phyloP scores from a whole-genome alignment of 2,888 invertebrate genomes.

The Busseola fusca region DNA sequence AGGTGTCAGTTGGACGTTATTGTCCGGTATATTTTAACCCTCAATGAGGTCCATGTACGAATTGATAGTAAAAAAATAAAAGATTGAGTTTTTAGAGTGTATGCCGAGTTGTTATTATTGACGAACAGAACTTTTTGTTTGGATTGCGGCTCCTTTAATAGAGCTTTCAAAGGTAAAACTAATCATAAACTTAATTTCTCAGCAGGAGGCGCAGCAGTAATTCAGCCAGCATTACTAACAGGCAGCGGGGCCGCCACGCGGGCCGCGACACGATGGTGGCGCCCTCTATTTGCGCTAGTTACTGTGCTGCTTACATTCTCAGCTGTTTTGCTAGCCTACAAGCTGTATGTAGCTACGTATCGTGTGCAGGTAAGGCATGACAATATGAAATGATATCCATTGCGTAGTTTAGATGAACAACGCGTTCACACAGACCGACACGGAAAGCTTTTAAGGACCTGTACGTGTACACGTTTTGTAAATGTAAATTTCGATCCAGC shows the following conservation, averaged over 20 bases:
- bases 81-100: not conserved
- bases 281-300: slow-evolving; percentile 56
- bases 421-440: not conserved
- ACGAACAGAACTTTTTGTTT: not conserved
- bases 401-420: not conserved
- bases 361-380: slow-evolving; percentile 64
- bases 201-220: slow-evolving; percentile 76
- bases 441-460: too few species aligned
- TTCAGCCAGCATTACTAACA: slow-evolving; percentile 82
- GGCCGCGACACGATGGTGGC: slow-evolving; percentile 56
- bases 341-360: slow-evolving; percentile 63
- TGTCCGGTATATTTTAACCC: not conserved
- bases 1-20: not conserved
- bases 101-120: not conserved
- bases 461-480: too few species aligned
- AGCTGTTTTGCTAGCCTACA: slow-evolving; percentile 71
- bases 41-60: not conserved
- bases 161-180: not conserved
- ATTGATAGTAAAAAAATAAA: too few species aligned
- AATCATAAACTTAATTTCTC: not conserved
- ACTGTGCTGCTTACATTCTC: slow-evolving; percentile 70
- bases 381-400: not conserved
- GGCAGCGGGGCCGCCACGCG: slow-evolving; percentile 64
- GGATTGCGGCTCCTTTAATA: not conserved
- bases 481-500: too few species aligned